Evolutionary conservation across 2,113 vertebrate genomes (phyloP).

Genomic region (Triplophysa tibetana): DNA sequence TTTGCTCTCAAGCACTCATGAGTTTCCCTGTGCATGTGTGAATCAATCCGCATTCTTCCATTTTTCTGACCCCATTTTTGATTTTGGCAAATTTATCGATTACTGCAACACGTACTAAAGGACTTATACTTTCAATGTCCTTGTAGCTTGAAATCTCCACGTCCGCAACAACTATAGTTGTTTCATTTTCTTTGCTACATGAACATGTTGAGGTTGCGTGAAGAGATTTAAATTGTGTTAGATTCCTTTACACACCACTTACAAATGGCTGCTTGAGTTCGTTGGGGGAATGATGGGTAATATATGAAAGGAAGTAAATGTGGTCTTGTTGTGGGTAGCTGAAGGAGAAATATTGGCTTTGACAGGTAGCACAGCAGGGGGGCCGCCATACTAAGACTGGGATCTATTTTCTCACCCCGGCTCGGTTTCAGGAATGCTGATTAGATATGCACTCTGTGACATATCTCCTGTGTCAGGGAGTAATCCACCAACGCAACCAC

Average conservation of each 20-base stretch:
- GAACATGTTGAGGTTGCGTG: not conserved
- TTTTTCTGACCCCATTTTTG: not conserved
- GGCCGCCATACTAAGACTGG: slow-evolving; percentile 39
- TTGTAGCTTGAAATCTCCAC: too few species aligned
- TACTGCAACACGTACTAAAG: not conserved
- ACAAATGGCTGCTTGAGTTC: slow-evolving; percentile 5
- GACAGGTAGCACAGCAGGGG: slow-evolving; percentile 61
- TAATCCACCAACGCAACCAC: slow-evolving; percentile 40
- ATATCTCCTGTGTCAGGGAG: slow-evolving; percentile 52
- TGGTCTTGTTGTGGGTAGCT: slow-evolving; percentile 53
- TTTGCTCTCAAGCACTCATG: slow-evolving; percentile 7
- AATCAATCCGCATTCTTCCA: slow-evolving; percentile 26
- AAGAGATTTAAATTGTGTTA: not conserved
- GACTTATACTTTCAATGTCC: not conserved
- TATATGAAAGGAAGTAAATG: slow-evolving; percentile 51
- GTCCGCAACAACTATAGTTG: not conserved
- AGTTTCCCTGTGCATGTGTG: slow-evolving; percentile 2
- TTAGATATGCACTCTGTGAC: slow-evolving; percentile 55
- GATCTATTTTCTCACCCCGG: slow-evolving; percentile 54
- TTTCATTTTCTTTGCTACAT: not conserved
- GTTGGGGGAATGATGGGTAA: slow-evolving; percentile 46
- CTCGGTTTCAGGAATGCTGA: slow-evolving; percentile 58
- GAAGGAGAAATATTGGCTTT: slow-evolving; percentile 61
- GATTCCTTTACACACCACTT: slow-evolving; percentile 14
- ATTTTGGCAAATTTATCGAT: not conserved